Conservation (phyloP, 2,113 vertebrate species). For the Fukomys damarensis region DNA sequence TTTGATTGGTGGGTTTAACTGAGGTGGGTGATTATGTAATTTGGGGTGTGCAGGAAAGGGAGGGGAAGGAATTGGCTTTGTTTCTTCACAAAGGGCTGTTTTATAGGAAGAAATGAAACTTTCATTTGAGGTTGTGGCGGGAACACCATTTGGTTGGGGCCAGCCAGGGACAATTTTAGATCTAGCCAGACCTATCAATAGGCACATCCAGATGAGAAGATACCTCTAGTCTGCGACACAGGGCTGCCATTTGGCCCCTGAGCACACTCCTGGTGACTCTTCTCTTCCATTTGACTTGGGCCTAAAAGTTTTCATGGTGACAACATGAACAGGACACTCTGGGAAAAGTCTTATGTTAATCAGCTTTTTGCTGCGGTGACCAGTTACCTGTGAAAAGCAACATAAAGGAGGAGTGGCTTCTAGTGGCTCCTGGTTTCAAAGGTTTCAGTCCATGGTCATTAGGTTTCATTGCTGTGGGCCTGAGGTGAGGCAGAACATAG, state of each 20-base stretch:
- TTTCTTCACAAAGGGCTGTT: too few species aligned
- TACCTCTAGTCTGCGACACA: background rate
- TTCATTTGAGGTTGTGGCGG: too few species aligned
- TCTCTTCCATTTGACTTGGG: background rate
- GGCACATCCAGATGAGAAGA: background rate
- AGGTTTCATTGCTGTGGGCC: background rate
- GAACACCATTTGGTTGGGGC: too few species aligned
- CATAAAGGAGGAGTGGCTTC: background rate
- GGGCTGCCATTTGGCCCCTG: background rate
- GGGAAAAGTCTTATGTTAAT: background rate
- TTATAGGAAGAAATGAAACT: too few species aligned
- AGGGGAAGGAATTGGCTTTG: too few species aligned
- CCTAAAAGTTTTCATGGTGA: background rate
- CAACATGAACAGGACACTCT: background rate
- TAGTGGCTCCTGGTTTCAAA: too few species aligned
- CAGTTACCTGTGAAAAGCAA: background rate
- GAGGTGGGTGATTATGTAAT: too few species aligned
- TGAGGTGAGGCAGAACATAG: background rate
- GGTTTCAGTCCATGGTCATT: background rate
- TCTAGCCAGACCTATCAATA: too few species aligned
- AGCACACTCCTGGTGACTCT: background rate
- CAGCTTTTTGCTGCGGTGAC: background rate
- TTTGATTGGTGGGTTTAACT: too few species aligned
- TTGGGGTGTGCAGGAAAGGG: too few species aligned
- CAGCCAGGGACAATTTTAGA: too few species aligned